Base-by-base conservation (phyloP, 2,113 vertebrate species). In the Chionis minor region DNA sequence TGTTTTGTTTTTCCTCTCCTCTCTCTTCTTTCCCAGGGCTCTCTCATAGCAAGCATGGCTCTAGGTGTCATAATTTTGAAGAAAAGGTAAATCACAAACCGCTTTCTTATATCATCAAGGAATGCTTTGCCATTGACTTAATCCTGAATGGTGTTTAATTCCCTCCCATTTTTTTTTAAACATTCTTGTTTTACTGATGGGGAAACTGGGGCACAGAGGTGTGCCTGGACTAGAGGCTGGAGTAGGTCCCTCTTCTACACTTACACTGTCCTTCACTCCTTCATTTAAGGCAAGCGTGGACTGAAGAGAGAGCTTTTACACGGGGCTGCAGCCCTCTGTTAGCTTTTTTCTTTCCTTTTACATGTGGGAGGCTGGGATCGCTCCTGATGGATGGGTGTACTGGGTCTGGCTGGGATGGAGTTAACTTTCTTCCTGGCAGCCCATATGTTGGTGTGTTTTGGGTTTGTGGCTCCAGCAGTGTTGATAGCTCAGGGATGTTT, bases 1-100 rank as follows among this genome's bases (percentile, higher is more conserved):
- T 62, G 1, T 5, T 69, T 66, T 56, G 24, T 27, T 70, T 30
- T 92, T 71, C 12, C 33, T 11, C 82, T 95, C 49, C 77, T 35
- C 85, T 96, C 86, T 92, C 8, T 95, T 88, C 78, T 80, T 95
- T 87, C 86, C 8, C 97, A 99, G 99, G 99, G 99, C 17, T 99
- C 99, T 40, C 98, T 99, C 58, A 99, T 99, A 88, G 99, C 99
- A 42, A 99, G 98, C 97, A 99, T 99, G 99, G 98, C 99, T 66
- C 95, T 99, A 21, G 99, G 99, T 24, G 98, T 99, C 93, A 97
- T 99, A 91, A 99, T 99, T 94, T 94, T 99, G 95, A 99, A 99
- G 95, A 99, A 99, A 98, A 99, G 99, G 99, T 99, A 98, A 95
- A 80, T 35, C 23, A 3, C 52, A 42, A 18, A 5, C 4, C 20